Conservation (phyloP, 1,140 invertebrate genomes). For the Danaus melanippus region DNA sequence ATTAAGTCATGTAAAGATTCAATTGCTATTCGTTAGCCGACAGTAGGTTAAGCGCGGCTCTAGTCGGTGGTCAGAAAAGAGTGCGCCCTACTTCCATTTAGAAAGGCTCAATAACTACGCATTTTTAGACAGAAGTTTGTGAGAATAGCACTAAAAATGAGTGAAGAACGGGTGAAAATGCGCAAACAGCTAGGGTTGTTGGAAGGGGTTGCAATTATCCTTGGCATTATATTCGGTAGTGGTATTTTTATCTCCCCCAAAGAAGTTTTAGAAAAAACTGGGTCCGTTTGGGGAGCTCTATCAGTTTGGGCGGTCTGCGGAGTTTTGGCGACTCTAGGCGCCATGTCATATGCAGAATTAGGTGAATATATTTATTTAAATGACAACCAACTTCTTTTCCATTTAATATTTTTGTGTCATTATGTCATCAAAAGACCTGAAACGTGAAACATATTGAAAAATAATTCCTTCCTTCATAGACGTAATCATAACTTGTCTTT, state of each 20-base stretch:
- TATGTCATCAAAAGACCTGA: no score
- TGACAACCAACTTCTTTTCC: background rate
- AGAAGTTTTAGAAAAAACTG: constrained; percentile 90
- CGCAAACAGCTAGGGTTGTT: constrained; percentile 87
- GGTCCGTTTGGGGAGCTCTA: constrained; percentile 89
- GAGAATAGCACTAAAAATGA: constrained; percentile 33
- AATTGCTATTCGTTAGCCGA: constrained; percentile 20
- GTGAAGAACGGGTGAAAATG: constrained; percentile 76
- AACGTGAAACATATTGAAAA: no score
- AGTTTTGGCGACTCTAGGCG: constrained; percentile 88
- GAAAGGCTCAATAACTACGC: background rate
- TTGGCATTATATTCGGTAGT: constrained; percentile 92
- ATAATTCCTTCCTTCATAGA: no score
- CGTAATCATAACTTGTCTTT: no score
- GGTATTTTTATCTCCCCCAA: constrained; percentile 98
- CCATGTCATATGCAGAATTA: constrained; percentile 95
- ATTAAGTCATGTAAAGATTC: constrained; percentile 31
- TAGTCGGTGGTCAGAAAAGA: constrained; percentile 12
- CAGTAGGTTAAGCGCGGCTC: constrained; percentile 17
- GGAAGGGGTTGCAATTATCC: constrained; percentile 89
- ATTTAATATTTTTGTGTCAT: no score
- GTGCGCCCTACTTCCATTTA: constrained; percentile 6
- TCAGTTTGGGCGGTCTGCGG: constrained; percentile 93
- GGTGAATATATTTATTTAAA: constrained; percentile 73
- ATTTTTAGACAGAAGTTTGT: background rate